A percentile compares a stretch with the other conserved stretches of the same genome.
Evolutionary conservation across 2,113 vertebrate species (phyloP).

Genomic region (Eretmochelys imbricata): DNA sequence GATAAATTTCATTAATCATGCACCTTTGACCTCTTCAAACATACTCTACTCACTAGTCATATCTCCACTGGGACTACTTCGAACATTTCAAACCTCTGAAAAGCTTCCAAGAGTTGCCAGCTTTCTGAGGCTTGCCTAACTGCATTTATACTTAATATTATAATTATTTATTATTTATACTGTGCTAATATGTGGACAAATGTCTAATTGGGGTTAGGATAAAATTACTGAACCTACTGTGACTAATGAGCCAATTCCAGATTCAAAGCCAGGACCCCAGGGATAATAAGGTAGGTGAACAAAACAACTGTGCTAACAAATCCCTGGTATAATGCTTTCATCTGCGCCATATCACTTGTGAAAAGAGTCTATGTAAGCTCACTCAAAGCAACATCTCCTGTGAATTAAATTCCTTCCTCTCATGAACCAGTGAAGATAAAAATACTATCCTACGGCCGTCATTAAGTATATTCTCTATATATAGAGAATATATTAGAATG

Average conservation of each 20-base stretch:
- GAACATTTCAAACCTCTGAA: not conserved
- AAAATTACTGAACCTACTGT: not conserved
- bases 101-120: constrained; percentile 6
- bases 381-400: constrained; percentile 57
- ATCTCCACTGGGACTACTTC: not conserved
- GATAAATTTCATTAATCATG: constrained; percentile 41
- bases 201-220: not conserved
- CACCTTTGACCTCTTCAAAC: constrained; percentile 35
- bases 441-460: constrained; percentile 72
- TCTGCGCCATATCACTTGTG: constrained; percentile 38
- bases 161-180: not conserved
- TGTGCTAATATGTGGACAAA: not conserved
- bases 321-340: not conserved
- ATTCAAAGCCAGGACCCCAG: not conserved
- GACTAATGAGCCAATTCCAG: not conserved
- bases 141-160: not conserved
- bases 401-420: constrained; percentile 73
- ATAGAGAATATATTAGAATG: constrained; percentile 77
- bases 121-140: not conserved
- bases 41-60: not conserved
- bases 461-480: constrained; percentile 76
- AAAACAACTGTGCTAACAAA: not conserved
- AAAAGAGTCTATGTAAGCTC: constrained; percentile 54
- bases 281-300: not conserved
- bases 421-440: constrained; percentile 76